These are phyloP conservation scores for Zygothrica quintamaculata DNA, from an alignment of 2,888 invertebrate genomes.

Conservation along the genomic window DNA sequence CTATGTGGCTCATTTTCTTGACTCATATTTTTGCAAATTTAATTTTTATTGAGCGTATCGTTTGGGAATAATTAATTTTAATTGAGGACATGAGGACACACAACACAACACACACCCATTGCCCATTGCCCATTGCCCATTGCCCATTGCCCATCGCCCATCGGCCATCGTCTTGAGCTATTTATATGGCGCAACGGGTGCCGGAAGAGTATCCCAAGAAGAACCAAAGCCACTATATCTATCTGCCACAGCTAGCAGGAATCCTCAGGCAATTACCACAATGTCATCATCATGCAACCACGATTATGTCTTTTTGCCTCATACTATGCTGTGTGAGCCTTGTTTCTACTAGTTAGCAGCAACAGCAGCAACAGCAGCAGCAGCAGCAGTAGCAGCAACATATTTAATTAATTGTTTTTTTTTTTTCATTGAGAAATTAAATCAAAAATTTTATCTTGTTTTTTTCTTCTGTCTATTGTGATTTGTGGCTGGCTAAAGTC, in stretches of 20 bases:
- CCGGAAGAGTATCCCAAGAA: constrained; percentile 50
- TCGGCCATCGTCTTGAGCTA: constrained; percentile 18
- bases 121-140: background rate
- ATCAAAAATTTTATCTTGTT: constrained; percentile 5
- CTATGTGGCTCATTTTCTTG: constrained; percentile 68
- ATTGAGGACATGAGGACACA: constrained; percentile 69
- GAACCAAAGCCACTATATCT: constrained; percentile 2
- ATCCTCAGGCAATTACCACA: constrained; percentile 42
- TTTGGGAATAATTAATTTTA: constrained; percentile 80
- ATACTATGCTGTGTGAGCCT: constrained; percentile 15
- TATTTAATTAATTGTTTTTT: too few relatives aligned
- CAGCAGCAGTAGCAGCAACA: constrained; percentile 4
- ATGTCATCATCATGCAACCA: constrained; percentile 15
- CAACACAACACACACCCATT: constrained; percentile 28
- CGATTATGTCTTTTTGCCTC: too few relatives aligned
- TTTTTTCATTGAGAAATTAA: constrained; percentile 19
- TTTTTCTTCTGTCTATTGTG: constrained; percentile 30
- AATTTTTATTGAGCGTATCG: constrained; percentile 81
- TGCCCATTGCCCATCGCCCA: background rate
- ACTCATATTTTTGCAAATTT: constrained; percentile 75
- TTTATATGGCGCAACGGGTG: constrained; percentile 40
- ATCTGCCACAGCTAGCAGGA: background rate
- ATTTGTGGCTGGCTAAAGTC: constrained; percentile 50
- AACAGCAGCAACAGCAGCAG: background rate
- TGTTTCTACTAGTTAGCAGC: constrained; percentile 9